Conservation (phyloP, 2,888 invertebrate genomes). For the Acanthosepion pharaonis region DNA sequence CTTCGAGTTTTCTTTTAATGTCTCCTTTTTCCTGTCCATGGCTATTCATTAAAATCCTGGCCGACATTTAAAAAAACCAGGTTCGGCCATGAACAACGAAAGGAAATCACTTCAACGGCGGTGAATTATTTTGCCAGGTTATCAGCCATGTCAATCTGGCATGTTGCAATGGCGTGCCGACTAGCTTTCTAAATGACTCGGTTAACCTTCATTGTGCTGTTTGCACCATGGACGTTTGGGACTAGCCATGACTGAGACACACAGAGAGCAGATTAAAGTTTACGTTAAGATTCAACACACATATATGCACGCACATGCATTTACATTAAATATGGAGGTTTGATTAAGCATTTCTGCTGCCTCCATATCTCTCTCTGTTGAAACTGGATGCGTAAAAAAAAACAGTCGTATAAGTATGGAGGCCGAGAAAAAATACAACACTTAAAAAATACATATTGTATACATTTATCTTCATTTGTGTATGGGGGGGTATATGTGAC, state of each 20-base stretch:
- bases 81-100: not conserved
- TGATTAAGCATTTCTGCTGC: too few species aligned
- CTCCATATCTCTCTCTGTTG: too few species aligned
- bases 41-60: not conserved
- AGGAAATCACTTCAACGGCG: slow-evolving; percentile 6
- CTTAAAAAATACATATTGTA: too few species aligned
- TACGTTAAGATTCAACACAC: too few species aligned
- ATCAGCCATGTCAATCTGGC: not conserved
- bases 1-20: not conserved
- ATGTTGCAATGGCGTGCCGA: not conserved
- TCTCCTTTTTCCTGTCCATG: not conserved
- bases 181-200: not conserved
- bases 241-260: not conserved
- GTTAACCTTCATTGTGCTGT: not conserved
- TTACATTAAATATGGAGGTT: too few species aligned
- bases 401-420: too few species aligned
- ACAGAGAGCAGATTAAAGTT: not conserved
- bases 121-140: not conserved
- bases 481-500: too few species aligned
- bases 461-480: too few species aligned
- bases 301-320: too few species aligned
- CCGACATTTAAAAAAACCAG: not conserved
- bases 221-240: not conserved
- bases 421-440: too few species aligned
- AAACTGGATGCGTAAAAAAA: too few species aligned